Conservation (phyloP, 2,888 invertebrate genomes). For the Pseudolycoriella hygida region DNA sequence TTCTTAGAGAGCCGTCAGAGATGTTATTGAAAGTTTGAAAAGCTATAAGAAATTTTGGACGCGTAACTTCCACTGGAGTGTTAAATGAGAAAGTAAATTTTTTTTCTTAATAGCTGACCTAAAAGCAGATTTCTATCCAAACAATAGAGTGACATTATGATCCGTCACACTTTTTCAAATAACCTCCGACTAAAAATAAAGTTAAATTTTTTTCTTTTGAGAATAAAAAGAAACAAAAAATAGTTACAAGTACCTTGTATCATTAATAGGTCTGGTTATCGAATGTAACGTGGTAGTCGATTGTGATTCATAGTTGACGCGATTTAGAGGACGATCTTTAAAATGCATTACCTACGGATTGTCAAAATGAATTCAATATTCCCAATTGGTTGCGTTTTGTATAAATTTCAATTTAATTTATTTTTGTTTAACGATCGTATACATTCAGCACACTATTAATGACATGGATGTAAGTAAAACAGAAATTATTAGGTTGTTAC, state of each 20-base stretch:
- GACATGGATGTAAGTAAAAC: no score
- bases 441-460: no score
- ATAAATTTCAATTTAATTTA: background rate
- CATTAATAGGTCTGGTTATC: constrained; percentile 17
- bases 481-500: no score
- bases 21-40: no score
- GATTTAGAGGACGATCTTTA: constrained; percentile 20
- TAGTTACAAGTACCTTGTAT: constrained; percentile 16
- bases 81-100: no score
- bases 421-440: constrained; percentile 1
- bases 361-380: background rate
- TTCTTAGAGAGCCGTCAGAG: no score
- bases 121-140: background rate
- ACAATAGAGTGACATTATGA: no score
- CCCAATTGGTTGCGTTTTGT: background rate
- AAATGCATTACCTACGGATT: constrained; percentile 21
- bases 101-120: no score
- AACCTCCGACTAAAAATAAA: background rate
- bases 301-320: constrained; percentile 14
- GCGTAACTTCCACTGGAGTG: no score
- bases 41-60: no score
- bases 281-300: constrained; percentile 16
- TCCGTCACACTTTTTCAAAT: no score
- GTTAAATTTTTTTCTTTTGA: constrained; percentile 4
- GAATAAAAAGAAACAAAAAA: constrained; percentile 6